Base-by-base conservation (phyloP, 2,888 invertebrate species). In the Cerceris ruficornis region DNA sequence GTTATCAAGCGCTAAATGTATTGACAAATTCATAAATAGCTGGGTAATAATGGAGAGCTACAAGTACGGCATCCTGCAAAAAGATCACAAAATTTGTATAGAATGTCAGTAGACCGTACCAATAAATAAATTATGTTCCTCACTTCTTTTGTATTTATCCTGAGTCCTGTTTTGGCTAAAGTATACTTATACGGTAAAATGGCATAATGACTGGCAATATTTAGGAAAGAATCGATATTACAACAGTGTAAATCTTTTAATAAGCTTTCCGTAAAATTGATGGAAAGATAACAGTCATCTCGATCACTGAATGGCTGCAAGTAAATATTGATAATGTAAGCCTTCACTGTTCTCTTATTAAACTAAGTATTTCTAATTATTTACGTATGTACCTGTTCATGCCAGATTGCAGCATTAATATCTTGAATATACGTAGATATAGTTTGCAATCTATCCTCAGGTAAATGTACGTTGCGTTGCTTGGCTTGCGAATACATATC, bases 201-300 rank as follows among this genome's bases (percentile, higher is more conserved):
- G 6, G 92, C 91, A 54, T 80, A 86, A 74, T 92, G 91, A 64
- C 88, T 86, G 50, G 59, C 77, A 41, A 92, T 82, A 71, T 82
- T 89, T 28, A 92, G 72, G 11, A 87, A 74, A 2, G 41, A 50
- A 65, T 91, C 81, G 11, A 88, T 70, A 60, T 85, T 59, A 60
- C 75, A 83, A 39, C 65, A 43, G 7, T 68, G 58, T 6, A 89
- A 82, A 72, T 87, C 77, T 17, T 80, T 43, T 13, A 87, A 49
- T 6, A 83, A 60, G 49, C 68, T 73, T 0, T 84, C 64, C 6
- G 89, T 78, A 4, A 90, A 61, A 52, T 41, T 54, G 71, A 69
- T 86, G 11, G 91, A 73, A 67, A 91, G 89, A 4, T 82, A 75
- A 41, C 81, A 82, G 1, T 80, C 72, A n/a, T 69, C 42, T 14